Evolutionary conservation across 2,113 vertebrate genomes (phyloP).

Genomic region (Scalopus aquaticus): DNA sequence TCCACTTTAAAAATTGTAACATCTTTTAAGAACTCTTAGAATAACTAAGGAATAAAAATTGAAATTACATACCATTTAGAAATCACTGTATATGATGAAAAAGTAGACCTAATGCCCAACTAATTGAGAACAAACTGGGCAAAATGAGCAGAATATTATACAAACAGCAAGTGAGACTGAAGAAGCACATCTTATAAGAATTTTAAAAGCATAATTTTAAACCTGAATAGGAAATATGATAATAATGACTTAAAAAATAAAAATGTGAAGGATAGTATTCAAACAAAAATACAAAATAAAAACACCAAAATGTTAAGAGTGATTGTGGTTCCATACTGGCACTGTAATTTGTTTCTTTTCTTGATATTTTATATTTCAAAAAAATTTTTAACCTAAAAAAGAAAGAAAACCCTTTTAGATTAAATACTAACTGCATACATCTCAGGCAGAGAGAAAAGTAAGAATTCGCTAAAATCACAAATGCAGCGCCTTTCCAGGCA

Average conservation of each 20-base stretch:
- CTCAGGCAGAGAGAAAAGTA: background rate
- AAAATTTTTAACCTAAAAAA: background rate
- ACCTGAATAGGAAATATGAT: background rate
- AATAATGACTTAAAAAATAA: background rate
- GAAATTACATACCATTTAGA: slow-evolving; percentile 5
- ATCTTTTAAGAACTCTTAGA: background rate
- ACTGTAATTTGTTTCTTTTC: background rate
- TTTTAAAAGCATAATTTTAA: background rate
- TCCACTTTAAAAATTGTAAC: background rate
- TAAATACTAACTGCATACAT: background rate
- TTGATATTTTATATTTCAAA: background rate
- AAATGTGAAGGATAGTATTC: background rate
- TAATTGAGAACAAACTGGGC: background rate
- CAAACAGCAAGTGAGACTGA: background rate
- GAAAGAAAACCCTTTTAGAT: background rate
- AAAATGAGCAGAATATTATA: background rate
- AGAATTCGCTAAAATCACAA: background rate
- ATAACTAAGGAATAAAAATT: slow-evolving; percentile 10
- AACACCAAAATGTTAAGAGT: background rate
- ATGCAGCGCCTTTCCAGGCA: background rate
- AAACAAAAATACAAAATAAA: background rate
- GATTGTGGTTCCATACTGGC: background rate
- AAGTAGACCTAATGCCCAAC: background rate
- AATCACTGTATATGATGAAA: slow-evolving; percentile 26
- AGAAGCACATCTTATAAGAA: background rate